These are phyloP conservation scores for Sphecodes monilicornis DNA, from an alignment of 2,888 invertebrate species.

Conservation along the genomic window DNA sequence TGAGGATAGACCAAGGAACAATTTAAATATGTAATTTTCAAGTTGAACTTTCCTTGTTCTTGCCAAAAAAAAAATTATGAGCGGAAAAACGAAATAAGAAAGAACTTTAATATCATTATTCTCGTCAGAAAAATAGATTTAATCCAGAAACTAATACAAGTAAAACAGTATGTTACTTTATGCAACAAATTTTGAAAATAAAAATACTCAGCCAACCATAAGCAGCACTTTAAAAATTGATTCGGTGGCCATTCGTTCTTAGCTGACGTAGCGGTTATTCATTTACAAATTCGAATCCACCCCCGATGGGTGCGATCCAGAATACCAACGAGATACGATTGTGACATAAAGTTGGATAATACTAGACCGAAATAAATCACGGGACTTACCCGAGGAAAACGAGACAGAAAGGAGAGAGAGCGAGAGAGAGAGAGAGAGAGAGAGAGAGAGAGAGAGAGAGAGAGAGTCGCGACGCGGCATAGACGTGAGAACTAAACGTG, in stretches of 20 bases:
- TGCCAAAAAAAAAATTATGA: too few relatives aligned
- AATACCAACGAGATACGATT: slow-evolving; percentile 23
- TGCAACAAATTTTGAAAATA: not conserved
- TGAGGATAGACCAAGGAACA: not conserved
- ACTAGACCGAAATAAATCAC: slow-evolving; percentile 51
- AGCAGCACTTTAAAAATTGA: not conserved
- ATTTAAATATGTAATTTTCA: not conserved
- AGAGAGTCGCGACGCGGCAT: slow-evolving; percentile 11
- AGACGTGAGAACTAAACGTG: slow-evolving; percentile 48
- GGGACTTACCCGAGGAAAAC: not conserved
- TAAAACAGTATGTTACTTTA: too few relatives aligned
- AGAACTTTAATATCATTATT: too few relatives aligned
- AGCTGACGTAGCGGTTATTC: slow-evolving; percentile 14
- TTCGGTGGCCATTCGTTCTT: not conserved
- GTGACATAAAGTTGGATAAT: slow-evolving; percentile 49
- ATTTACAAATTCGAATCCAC: slow-evolving; percentile 32
- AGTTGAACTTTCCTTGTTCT: not conserved
- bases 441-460: not conserved
- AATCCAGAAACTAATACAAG: too few relatives aligned
- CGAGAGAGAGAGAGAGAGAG: not conserved
- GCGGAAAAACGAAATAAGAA: too few relatives aligned
- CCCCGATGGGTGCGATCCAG: slow-evolving; percentile 14
- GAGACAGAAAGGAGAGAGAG: too few relatives aligned
- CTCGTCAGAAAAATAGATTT: too few relatives aligned
- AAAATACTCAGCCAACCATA: not conserved